Percentiles rank a stretch among this genome's conserved stretches.
These are phyloP conservation scores for Leguminivora glycinivorella DNA, from an alignment of 1,140 invertebrate genomes.

Conservation along the genomic window DNA sequence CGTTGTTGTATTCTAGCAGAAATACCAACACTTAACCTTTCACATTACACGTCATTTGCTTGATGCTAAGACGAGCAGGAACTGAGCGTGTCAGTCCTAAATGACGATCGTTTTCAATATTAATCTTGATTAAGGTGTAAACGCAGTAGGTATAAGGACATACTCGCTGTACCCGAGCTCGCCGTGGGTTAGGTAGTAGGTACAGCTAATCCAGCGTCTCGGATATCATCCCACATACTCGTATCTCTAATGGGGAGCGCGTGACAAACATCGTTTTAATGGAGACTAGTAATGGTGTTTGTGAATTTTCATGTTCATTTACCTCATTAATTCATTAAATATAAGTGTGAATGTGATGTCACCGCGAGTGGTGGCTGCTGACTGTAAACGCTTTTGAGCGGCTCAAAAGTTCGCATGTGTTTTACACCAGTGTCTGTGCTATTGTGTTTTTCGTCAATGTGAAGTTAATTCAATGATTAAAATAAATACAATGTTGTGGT, in stretches of 20 bases:
- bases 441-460: conserved; percentile 29
- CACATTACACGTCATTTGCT: conserved; percentile 1
- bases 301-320: conserved; percentile 53
- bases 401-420: conserved; percentile 50
- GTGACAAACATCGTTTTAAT: conserved; percentile 49
- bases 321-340: conserved; percentile 55
- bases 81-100: not conserved
- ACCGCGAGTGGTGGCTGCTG: conserved; percentile 42
- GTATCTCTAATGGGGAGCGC: conserved; percentile 50
- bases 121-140: conserved; percentile 21
- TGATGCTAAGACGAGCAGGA: conserved; percentile 1
- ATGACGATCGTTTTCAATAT: not conserved
- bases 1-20: conserved; percentile 9
- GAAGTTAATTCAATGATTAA: not conserved
- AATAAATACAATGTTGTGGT: conserved; percentile 17
- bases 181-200: conserved; percentile 11
- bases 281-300: conserved; percentile 39
- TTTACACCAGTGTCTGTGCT: conserved; percentile 29
- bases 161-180: not conserved
- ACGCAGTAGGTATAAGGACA: not conserved
- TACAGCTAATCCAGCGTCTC: conserved; percentile 12
- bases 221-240: conserved; percentile 39
- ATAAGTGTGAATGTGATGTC: conserved; percentile 56
- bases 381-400: conserved; percentile 49
- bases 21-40: conserved; percentile 26